Base-by-base conservation (phyloP, 2,888 invertebrate genomes). In the Lasioglossum zephyrum region DNA sequence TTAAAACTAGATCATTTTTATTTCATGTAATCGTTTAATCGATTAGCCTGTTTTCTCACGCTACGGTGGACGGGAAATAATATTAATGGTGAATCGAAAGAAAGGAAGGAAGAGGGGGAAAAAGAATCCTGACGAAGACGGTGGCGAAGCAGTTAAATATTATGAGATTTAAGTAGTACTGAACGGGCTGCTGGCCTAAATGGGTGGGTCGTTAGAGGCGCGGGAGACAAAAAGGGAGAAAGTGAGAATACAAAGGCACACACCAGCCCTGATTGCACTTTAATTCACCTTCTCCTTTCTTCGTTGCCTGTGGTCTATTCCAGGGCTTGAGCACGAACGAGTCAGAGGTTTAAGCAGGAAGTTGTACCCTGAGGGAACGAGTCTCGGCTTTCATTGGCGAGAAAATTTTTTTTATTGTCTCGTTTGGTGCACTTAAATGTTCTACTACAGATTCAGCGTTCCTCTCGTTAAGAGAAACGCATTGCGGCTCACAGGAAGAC, bases 281-380 rank as follows among this genome's bases (percentile, higher is more conserved):
- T 89, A 90, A 91, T 91, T 92, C 89, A 81, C 87, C 88, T 87
- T 90, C 85, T 81, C 81, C 83, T 82, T 91, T 88, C 89, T 53
- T 85, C 78, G 26, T 81, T 79, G 84, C 39, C 66, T 53, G 72
- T 77, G 82, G 80, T 90, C 88, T 89, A 86, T 87, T 89, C 77
- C 73, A 84, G 41, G n/a, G 85, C 87, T 88, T 87, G 87, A 87
- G 85, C 87, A 85, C 86, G 88, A 89, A 82, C 85, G 90, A 82
- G 76, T 85, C 81, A 81, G 84, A 78, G 89, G 85, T 93, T 91
- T 93, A 94, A 94, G 92, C 92, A 94, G 94, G 93, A 94, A 94
- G 92, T 63, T 92, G 91, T 91, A 91, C 89, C 88, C 89, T 87
- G 82, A 88, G 88, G 87, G 88, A 92, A 91, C 88, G 63, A 81